Percentiles rank a stretch among this genome's conserved stretches.
Evolutionary conservation across 2,113 vertebrate genomes (phyloP).

Genomic region (Thryonomys swinderianus): DNA sequence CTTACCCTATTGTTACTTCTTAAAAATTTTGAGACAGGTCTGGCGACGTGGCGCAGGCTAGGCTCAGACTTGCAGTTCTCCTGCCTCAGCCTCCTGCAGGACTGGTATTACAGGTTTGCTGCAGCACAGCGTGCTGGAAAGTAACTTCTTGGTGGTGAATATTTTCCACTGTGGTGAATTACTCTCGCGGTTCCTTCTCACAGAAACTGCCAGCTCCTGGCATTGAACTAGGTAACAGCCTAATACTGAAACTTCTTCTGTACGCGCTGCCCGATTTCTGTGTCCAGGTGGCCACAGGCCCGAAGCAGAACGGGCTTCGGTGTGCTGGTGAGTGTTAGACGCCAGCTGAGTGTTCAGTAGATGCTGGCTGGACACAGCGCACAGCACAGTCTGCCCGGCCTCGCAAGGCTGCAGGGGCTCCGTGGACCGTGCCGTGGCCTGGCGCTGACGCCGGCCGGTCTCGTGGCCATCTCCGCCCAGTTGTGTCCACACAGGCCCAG

Average conservation of each 20-base stretch:
- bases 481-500: too few species aligned
- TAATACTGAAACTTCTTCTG: not conserved
- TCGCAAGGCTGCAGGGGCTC: not conserved
- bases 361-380: not conserved
- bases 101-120: not conserved
- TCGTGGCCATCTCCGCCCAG: too few species aligned
- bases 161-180: not conserved
- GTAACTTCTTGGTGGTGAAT: constrained; percentile 20
- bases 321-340: not conserved
- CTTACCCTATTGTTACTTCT: not conserved
- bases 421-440: too few species aligned
- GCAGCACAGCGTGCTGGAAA: not conserved
- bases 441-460: too few species aligned
- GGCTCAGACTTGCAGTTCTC: not conserved
- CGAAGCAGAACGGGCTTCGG: not conserved
- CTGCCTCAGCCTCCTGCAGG: not conserved
- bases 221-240: not conserved
- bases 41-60: not conserved
- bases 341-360: not conserved
- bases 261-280: not conserved
- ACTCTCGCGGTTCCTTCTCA: constrained; percentile 43
- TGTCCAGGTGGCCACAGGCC: not conserved
- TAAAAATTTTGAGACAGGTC: not conserved
- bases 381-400: not conserved
- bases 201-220: not conserved